A percentile compares a stretch with the other conserved stretches of the same genome.
phyloP scores from a whole-genome alignment of 2,797 vertebrate species.

The Anas georgica region DNA sequence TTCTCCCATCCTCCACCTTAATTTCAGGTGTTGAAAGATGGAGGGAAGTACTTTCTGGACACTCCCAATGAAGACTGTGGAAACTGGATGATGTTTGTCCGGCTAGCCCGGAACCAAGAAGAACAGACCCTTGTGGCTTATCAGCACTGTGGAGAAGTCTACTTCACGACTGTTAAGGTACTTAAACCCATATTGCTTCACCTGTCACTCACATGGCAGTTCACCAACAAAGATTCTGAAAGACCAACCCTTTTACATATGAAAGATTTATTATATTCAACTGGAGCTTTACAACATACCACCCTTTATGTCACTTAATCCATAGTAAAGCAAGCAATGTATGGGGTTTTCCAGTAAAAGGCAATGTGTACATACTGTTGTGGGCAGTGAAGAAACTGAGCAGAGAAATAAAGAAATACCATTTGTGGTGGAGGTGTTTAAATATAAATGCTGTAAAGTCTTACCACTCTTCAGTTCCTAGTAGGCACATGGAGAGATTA shows the following conservation, averaged over 20 bases:
- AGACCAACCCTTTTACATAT: background rate
- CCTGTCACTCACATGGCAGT: background rate
- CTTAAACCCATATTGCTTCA: background rate
- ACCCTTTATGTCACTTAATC: background rate
- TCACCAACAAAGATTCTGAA: background rate
- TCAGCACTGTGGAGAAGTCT: conserved; percentile 72
- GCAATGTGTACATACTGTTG: background rate
- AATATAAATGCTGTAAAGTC: background rate
- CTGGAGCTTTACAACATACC: background rate
- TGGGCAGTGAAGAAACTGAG: background rate
- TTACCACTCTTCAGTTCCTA: background rate
- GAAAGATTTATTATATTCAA: background rate
- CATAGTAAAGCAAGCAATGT: background rate
- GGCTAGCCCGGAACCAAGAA: conserved; percentile 68
- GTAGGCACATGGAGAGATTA: background rate
- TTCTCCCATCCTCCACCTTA: background rate
- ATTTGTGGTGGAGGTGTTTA: background rate
- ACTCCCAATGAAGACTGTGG: conserved; percentile 74
- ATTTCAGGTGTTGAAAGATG: conserved; percentile 69
- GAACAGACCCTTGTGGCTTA: conserved; percentile 74
- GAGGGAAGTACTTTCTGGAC: conserved; percentile 70
- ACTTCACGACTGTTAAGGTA: conserved; percentile 74
- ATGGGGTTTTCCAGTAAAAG: background rate
- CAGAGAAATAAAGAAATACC: background rate
- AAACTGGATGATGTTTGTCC: conserved; percentile 77